Conservation (phyloP, 2,113 vertebrate genomes). For the Scytalopus superciliaris region DNA sequence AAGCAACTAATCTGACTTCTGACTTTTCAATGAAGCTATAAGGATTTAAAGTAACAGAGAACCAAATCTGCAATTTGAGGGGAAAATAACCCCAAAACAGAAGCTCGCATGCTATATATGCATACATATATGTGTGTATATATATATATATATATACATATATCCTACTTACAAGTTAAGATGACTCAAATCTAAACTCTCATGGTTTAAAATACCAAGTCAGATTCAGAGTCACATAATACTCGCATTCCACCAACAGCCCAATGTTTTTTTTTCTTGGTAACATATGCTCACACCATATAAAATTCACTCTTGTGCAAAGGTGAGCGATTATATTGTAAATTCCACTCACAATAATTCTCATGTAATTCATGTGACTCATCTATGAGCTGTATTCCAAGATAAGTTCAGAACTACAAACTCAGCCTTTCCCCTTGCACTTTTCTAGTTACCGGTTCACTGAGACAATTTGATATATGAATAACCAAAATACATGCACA, state of each 20-base stretch:
- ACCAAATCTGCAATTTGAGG: neutral
- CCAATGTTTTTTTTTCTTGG: neutral
- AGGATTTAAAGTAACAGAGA: neutral
- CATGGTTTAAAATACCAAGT: conserved; percentile 23
- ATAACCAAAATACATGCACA: neutral
- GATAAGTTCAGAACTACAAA: neutral
- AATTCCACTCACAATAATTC: neutral
- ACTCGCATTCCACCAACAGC: neutral
- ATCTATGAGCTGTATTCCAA: neutral
- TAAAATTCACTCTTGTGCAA: neutral
- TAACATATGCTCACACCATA: neutral
- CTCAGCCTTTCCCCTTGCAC: neutral
- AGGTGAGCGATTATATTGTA: neutral
- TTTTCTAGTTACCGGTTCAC: neutral
- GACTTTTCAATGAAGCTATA: neutral
- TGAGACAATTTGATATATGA: neutral
- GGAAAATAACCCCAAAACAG: neutral
- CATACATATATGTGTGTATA: neutral
- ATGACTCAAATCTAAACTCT: conserved; percentile 46
- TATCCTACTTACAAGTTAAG: neutral
- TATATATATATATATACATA: neutral
- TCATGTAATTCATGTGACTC: neutral
- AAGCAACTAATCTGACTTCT: neutral
- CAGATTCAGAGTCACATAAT: conserved; percentile 5
- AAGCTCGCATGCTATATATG: neutral